A percentile compares a stretch with the other conserved stretches of the same genome.
Conservation (phyloP, 2,888 invertebrate species). For the Carterocephalus palaemon region DNA sequence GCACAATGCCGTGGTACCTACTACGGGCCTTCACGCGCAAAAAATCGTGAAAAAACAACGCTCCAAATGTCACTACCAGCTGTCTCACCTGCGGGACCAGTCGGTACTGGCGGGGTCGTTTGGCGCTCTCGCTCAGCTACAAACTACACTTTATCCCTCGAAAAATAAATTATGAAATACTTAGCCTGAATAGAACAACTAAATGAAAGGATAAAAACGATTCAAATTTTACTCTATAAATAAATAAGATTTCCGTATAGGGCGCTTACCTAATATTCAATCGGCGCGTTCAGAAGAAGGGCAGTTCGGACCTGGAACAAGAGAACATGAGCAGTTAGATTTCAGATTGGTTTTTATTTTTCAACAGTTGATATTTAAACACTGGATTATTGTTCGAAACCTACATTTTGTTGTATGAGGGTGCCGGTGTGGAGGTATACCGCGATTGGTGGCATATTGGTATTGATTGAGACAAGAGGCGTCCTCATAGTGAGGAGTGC, state of each 20-base stretch:
- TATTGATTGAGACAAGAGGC: conserved; percentile 35
- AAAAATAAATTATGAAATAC: background rate
- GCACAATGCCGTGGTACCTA: conserved; percentile 53
- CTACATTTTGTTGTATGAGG: conserved; percentile 45
- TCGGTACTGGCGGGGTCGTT: too few relatives aligned
- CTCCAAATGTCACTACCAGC: conserved; percentile 68
- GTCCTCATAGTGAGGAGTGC: conserved; percentile 49
- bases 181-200: background rate
- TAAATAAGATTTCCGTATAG: conserved; percentile 29
- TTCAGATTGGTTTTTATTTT: too few relatives aligned
- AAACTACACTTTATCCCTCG: conserved; percentile 33
- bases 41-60: conserved; percentile 52
- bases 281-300: conserved; percentile 44
- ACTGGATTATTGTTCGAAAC: conserved; percentile 30
- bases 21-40: conserved; percentile 49
- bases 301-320: conserved; percentile 59
- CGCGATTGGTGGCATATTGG: conserved; percentile 42
- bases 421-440: conserved; percentile 26
- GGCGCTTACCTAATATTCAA: conserved; percentile 50
- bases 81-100: conserved; percentile 53
- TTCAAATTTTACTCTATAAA: too few relatives aligned
- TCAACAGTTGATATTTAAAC: too few relatives aligned
- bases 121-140: conserved; percentile 1
- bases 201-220: too few relatives aligned
- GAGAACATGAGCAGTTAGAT: conserved; percentile 42